These are phyloP conservation scores for Rotaria magnacalcarata DNA, from an alignment of 2,888 invertebrate species.

Conservation along the genomic window DNA sequence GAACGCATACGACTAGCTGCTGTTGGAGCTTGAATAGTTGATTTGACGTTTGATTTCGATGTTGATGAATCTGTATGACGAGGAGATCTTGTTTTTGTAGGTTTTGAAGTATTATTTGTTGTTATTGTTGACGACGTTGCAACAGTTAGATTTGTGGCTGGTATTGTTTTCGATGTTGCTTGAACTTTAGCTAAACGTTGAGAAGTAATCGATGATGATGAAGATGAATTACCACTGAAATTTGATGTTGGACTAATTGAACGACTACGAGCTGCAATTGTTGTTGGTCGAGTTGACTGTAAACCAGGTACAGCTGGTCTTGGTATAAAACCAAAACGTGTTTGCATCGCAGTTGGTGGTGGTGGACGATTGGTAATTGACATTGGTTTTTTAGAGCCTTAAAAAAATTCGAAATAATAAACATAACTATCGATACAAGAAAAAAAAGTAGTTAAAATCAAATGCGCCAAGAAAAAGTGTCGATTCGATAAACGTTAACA, in stretches of 20 bases:
- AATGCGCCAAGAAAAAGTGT: background rate
- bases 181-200: background rate
- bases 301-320: background rate
- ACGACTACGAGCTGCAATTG: background rate
- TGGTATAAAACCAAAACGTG: slow-evolving; percentile 18
- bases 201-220: background rate
- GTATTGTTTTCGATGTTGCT: background rate
- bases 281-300: background rate
- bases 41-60: background rate
- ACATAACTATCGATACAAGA: too few species aligned
- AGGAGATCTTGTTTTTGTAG: background rate
- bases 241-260: slow-evolving; percentile 19
- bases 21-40: background rate
- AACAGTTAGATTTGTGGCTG: background rate
- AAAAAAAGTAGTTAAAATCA: background rate
- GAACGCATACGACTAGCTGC: background rate
- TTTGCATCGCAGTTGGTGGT: slow-evolving; percentile 2
- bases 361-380: slow-evolving; percentile 2
- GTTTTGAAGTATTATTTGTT: background rate
- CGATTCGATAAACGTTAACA: background rate
- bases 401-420: background rate
- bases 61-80: background rate
- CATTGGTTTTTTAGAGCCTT: background rate
- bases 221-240: background rate
- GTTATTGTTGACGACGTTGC: background rate